Base-by-base conservation (phyloP, 2,888 invertebrate genomes). In the Clusia tigrina region DNA sequence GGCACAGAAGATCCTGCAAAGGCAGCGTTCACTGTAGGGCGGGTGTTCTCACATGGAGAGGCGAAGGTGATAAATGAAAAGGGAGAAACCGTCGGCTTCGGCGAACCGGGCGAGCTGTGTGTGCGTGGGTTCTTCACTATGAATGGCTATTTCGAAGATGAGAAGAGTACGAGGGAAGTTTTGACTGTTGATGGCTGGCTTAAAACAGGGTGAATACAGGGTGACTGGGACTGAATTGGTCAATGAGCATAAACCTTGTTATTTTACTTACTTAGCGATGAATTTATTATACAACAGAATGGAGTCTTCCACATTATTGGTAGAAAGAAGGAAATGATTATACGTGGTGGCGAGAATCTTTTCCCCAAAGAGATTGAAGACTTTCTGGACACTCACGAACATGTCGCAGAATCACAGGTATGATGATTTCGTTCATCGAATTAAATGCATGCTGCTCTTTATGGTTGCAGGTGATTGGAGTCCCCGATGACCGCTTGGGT, bases 331-430 rank as follows among this genome's bases (percentile, higher is more conserved):
- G 91, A 92, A 70, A 86, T 91, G 85, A 87, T 92, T 37, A 90
- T 91, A 63, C 83, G 91, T 65, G 91, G 91, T 1, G 92, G 92
- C 18, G 91, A 91, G 81, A 92, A 92, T 78, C 88, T 93, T 65
- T 91, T 88, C 78, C 92, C 92, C 0, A 87, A 87, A 85, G 92
- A 92, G 85, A 86, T 93, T 54, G 92, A 93, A 81, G 87, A 90
- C 61, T 85, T 88, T 63, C 77, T 92, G 3, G 87, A 88, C 71
- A 86, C 86, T 0, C 90, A 92, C 84, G 89, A 89, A 0, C 85
- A 86, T 70, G 85, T 92, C 46, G 75, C 87, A 17, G 91, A 92
- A 78, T 87, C 86, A 9, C 88, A 91, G 73, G 90, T 89, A 78
- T n/a, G n/a, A 56, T 25, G 25, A 10, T 42, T 42, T 5, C n/a